A percentile compares a stretch with the other conserved stretches of the same genome.
Evolutionary conservation across 2,113 vertebrate species (phyloP).

Genomic region (Zapus hudsonius): DNA sequence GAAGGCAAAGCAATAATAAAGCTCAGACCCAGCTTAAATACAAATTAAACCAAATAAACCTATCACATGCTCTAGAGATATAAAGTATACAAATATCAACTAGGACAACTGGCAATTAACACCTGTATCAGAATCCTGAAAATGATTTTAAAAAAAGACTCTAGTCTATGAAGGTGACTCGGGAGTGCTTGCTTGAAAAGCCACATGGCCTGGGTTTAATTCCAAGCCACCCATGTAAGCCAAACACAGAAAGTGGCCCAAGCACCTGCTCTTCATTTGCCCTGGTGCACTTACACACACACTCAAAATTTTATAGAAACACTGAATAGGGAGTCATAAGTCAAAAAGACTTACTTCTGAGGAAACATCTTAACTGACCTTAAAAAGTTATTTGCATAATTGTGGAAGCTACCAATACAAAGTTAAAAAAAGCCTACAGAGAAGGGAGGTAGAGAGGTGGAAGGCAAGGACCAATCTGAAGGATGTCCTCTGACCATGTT

Average conservation of each 20-base stretch:
- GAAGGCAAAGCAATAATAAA: conserved; percentile 19
- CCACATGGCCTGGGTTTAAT: too few species aligned
- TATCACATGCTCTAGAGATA: not conserved
- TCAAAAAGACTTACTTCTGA: not conserved
- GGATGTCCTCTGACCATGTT: too few species aligned
- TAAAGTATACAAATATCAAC: not conserved
- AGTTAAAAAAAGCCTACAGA: too few species aligned
- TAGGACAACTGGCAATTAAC: conserved; percentile 21
- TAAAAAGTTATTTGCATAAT: too few species aligned
- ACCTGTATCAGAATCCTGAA: not conserved
- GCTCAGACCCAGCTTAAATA: not conserved
- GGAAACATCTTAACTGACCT: not conserved
- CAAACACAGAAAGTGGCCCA: too few species aligned
- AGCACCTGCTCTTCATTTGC: too few species aligned
- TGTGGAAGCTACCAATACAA: too few species aligned
- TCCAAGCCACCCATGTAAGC: too few species aligned
- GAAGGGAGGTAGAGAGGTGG: too few species aligned
- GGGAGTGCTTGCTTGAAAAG: too few species aligned
- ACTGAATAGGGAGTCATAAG: not conserved
- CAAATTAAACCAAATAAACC: not conserved
- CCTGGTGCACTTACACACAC: not conserved
- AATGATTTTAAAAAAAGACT: not conserved
- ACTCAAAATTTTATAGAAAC: not conserved
- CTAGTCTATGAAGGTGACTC: too few species aligned
- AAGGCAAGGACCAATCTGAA: too few species aligned